Evolutionary conservation across 2,797 vertebrate genomes (phyloP), one percentile per base, ranked within the genome.

Genomic region (Megaceryle alcyon): DNA sequence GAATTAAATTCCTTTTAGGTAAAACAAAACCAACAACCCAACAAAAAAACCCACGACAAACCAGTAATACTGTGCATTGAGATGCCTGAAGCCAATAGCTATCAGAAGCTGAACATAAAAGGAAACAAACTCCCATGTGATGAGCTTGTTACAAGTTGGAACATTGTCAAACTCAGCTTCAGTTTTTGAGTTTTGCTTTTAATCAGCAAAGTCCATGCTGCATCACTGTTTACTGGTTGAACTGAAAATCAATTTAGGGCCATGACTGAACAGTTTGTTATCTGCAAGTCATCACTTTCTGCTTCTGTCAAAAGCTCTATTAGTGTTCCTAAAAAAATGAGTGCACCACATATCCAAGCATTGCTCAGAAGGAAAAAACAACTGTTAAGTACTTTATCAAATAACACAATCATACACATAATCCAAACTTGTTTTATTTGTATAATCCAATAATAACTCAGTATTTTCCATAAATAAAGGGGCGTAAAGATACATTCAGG

Each of bases 181-280:
- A 86, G 16, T 20, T 94, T 96, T 91, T 90, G 29, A 80, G 94
- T 95, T 97, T 53, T 94, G 73, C 39, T 93, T 95, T 97, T 93
- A 86, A 92, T 91, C 95, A 94, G 82, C 61, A 81, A 94, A 94
- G 65, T 80, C 88, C 83, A 64, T 12, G 25, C 84, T 87, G 51
- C 43, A 61, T 44, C 85, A 41, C 56, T 96, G 59, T 94, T 92
- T 94, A 94, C 54, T 89, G 63, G 80, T 51, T 72, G 81, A 88
- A 94, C 76, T 69, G 59, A 96, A 97, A 97, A 94, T 18, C 80
- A 88, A 90, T 75, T 82, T 79, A 92, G 86, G 70, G 70, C 94
- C 81, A 63, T 6, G 17, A 82, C 48, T 70, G 57, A 94, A 95
- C 43, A 88, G 35, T 70, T 82, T 94, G 77, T 84, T 76, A 72